Base-by-base conservation (phyloP, 2,113 vertebrate genomes). In the Lynx canadensis region DNA sequence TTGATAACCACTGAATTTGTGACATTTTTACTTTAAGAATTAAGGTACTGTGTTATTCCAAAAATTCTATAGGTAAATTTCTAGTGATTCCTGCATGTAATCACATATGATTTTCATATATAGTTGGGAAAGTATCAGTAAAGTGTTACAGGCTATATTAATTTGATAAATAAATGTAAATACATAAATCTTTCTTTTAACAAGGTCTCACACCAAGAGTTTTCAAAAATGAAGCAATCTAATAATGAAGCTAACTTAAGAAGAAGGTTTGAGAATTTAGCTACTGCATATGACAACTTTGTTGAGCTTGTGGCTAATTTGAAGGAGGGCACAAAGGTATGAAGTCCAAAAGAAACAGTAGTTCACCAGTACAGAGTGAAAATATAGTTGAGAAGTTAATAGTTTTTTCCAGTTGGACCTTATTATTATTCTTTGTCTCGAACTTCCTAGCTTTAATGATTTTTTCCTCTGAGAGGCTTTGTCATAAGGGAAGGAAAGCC, bases 201-300 rank as follows among this genome's bases (percentile, higher is more conserved):
- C 14, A 97, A 98, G 98, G 97, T 98, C 29, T 99, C 99, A 31
- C 99, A 99, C 97, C 99, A 99, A 96, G 99, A 99, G 97, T 99
- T 99, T 98, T 99, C 99, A 1, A 99, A 99, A 98, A 99, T 99
- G 98, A 99, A 99, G 96, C 99, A 99, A 97, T 99, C 99, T 95
- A 99, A 99, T 98, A 98, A 99, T 3, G 99, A 99, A 98, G 99
- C 99, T 89, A 99, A 99, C 96, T 98, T 99, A 98, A 99, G 99
- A 99, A 98, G 99, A 99, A 97, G 99, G 99, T 95, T 97, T 99
- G 98, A 99, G 99, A 99, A 99, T 98, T 99, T 99, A 97, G 99
- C 99, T 85, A 98, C 99, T 7, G 99, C 99, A 38, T 99, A 99
- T 84, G 99, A 99, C 98, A 99, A 99, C 98, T 99, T 99, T 57